Conservation (phyloP, 1,140 invertebrate genomes). For the Hirudo medicinalis region DNA sequence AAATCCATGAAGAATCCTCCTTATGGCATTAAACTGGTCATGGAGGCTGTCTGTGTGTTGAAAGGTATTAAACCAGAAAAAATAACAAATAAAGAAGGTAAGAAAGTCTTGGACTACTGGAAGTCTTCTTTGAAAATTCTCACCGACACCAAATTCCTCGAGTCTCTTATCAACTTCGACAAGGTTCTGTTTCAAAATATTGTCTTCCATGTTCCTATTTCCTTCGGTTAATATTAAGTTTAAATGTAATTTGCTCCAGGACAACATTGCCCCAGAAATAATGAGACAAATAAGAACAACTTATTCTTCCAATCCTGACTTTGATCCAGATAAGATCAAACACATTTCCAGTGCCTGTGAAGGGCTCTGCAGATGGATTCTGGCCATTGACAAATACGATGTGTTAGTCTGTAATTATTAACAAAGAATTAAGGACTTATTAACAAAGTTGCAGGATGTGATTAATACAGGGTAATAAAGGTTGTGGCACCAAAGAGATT, state of each 20-base stretch:
- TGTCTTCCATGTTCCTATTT: not conserved
- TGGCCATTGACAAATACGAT: conserved; percentile 42
- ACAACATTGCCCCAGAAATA: conserved; percentile 35
- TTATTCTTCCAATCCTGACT: conserved; percentile 40
- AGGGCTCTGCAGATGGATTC: conserved; percentile 40
- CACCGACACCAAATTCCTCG: conserved; percentile 42
- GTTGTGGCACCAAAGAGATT: conserved; percentile 83
- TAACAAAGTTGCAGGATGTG: too few species aligned
- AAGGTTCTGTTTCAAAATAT: conserved; percentile 24
- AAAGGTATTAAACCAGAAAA: conserved; percentile 41
- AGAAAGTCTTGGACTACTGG: conserved; percentile 43
- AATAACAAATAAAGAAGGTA: conserved; percentile 38
- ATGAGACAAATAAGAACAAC: conserved; percentile 39
- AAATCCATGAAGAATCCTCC: conserved; percentile 42
- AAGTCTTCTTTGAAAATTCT: conserved; percentile 39
- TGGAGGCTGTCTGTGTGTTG: conserved; percentile 41
- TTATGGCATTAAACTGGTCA: conserved; percentile 36
- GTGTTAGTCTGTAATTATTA: conserved; percentile 27
- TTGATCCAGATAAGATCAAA: conserved; percentile 41
- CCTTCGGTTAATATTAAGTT: not conserved
- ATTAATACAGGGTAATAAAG: conserved; percentile 38
- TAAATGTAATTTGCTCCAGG: conserved; percentile 44
- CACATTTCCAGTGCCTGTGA: conserved; percentile 40
- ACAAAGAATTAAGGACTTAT: not conserved
- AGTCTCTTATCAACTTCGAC: conserved; percentile 36